Evolutionary conservation across 2,113 vertebrate species (phyloP).

Genomic region (Blennius ocellaris): DNA sequence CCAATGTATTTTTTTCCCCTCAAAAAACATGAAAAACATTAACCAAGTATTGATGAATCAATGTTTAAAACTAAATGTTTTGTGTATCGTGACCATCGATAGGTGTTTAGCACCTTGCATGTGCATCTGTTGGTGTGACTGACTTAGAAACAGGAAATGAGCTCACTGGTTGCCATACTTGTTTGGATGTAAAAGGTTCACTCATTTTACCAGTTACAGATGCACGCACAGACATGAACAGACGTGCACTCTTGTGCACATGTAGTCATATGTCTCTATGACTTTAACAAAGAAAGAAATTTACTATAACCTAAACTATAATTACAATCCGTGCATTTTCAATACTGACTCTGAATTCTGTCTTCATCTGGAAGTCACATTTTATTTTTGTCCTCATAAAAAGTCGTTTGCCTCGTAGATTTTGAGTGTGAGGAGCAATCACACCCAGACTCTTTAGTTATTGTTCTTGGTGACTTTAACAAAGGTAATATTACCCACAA

Average conservation of each 20-base stretch:
- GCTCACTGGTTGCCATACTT: slow-evolving; percentile 21
- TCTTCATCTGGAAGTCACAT: no score
- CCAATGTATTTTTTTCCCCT: no score
- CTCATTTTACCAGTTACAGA: slow-evolving; percentile 11
- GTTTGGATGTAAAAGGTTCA: slow-evolving; percentile 9
- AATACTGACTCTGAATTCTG: no score
- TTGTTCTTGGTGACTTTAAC: background rate
- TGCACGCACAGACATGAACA: slow-evolving; percentile 9
- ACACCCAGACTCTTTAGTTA: background rate
- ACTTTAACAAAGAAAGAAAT: no score
- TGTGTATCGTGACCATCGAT: slow-evolving; percentile 2
- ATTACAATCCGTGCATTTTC: no score
- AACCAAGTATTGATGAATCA: no score
- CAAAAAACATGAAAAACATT: no score
- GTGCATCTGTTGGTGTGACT: slow-evolving; percentile 32
- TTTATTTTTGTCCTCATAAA: no score
- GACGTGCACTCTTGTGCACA: background rate
- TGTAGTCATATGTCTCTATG: no score
- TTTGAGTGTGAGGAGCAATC: background rate
- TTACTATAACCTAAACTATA: no score
- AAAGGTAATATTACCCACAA: background rate
- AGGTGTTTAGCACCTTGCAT: background rate
- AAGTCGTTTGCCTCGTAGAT: no score
- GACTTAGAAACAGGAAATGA: slow-evolving; percentile 42
- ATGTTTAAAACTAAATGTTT: background rate